phyloP scores from a whole-genome alignment of 2,888 invertebrate genomes.

The Liopterus haemorrhoidalis region DNA sequence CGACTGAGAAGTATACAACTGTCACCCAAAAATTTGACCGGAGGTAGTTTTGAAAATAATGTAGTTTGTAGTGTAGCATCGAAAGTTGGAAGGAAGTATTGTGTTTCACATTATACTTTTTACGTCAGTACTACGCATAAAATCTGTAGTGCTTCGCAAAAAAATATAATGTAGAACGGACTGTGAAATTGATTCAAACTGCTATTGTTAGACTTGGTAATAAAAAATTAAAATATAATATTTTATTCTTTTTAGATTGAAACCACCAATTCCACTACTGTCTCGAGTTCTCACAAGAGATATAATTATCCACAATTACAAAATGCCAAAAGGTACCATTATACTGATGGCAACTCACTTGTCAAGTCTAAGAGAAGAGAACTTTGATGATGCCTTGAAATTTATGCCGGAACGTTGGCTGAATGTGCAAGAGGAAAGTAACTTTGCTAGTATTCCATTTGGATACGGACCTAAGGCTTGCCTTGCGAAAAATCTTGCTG shows the following conservation, averaged over 20 bases:
- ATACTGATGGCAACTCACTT: constrained; percentile 62
- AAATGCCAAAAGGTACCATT: constrained; percentile 54
- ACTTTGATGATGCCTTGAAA: constrained; percentile 57
- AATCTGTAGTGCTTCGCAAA: too few relatives aligned
- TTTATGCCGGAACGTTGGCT: constrained; percentile 62
- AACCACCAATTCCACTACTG: constrained; percentile 60
- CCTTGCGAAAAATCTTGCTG: constrained; percentile 56
- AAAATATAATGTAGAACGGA: too few relatives aligned
- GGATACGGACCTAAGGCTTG: constrained; percentile 59
- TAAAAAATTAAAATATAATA: too few relatives aligned
- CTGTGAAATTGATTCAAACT: too few relatives aligned
- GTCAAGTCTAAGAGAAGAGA: constrained; percentile 55
- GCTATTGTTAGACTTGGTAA: too few relatives aligned
- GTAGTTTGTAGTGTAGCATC: too few relatives aligned
- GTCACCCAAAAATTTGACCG: too few relatives aligned
- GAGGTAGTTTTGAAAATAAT: too few relatives aligned
- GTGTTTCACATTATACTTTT: too few relatives aligned
- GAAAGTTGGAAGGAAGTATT: too few relatives aligned
- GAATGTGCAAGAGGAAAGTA: constrained; percentile 38
- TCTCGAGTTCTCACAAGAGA: constrained; percentile 56
- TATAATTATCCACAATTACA: constrained; percentile 56
- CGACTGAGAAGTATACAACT: too few relatives aligned
- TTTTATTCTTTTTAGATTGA: constrained; percentile 46
- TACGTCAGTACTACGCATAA: too few relatives aligned
- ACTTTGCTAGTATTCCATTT: constrained; percentile 58